phyloP scores from a whole-genome alignment of 2,113 vertebrate species.

The Catharus bicknelli region DNA sequence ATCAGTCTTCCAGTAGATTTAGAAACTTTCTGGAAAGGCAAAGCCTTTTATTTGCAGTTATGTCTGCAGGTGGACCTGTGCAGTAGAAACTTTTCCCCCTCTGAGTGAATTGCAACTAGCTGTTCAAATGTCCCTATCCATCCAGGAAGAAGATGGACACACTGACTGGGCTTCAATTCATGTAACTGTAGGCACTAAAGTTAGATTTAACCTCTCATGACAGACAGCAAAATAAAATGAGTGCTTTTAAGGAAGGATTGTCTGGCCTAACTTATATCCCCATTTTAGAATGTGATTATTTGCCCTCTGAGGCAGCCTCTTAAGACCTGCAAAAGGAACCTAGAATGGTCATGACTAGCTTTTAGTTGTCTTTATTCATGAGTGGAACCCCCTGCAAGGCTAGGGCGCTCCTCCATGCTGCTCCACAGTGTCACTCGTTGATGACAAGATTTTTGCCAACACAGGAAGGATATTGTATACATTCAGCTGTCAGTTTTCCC shows the following conservation, averaged over 20 bases:
- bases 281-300: background rate
- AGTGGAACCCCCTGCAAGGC: background rate
- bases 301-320: background rate
- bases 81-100: background rate
- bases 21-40: background rate
- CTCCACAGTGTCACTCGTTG: background rate
- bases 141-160: background rate
- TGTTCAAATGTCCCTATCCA: background rate
- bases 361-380: background rate
- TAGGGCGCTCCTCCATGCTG: background rate
- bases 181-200: background rate
- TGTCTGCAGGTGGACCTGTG: background rate
- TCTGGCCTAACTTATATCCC: background rate
- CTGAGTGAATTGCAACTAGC: background rate
- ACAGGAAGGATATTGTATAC: background rate
- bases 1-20: background rate
- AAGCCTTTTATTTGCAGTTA: background rate
- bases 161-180: background rate
- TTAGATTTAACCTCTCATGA: background rate
- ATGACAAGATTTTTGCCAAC: background rate
- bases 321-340: background rate
- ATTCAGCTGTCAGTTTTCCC: background rate
- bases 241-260: background rate
- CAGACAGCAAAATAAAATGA: background rate
- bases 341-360: background rate